Evolutionary conservation across 2,888 invertebrate species (phyloP).

Genomic region (Linnaemya vulpina): DNA sequence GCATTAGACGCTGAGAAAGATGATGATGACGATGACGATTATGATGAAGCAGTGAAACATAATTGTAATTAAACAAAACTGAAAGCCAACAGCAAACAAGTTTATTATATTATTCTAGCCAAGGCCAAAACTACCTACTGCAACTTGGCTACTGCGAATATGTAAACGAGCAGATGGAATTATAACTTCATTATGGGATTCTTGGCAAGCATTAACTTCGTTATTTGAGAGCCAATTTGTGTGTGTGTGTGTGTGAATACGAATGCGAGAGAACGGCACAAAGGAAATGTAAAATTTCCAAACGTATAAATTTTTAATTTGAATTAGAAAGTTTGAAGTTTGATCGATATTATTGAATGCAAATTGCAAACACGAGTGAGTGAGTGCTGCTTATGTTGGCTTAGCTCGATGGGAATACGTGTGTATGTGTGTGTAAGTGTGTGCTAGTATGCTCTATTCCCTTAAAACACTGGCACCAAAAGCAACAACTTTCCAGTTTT

Average conservation of each 20-base stretch:
- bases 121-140: not conserved
- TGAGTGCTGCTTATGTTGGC: not conserved
- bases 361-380: not conserved
- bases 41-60: conserved; percentile 47
- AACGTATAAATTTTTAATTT: conserved; percentile 72
- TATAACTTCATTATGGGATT: conserved; percentile 47
- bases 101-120: not conserved
- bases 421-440: not conserved
- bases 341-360: conserved; percentile 80
- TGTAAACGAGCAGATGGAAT: conserved; percentile 13
- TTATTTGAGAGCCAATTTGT: conserved; percentile 35
- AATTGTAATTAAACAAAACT: conserved; percentile 58
- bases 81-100: conserved; percentile 1
- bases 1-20: not conserved
- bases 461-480: conserved; percentile 3
- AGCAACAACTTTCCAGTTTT: conserved; percentile 6
- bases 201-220: conserved; percentile 39
- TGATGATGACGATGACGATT: not conserved
- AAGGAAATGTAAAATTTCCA: too few relatives aligned
- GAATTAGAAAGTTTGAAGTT: conserved; percentile 79
- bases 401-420: not conserved
- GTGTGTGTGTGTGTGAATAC: not conserved
- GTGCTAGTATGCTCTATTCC: not conserved
- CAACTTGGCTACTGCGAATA: not conserved
- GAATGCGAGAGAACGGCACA: too few relatives aligned